Conservation (phyloP, 2,888 invertebrate genomes). For the Trissolcus japonicus region DNA sequence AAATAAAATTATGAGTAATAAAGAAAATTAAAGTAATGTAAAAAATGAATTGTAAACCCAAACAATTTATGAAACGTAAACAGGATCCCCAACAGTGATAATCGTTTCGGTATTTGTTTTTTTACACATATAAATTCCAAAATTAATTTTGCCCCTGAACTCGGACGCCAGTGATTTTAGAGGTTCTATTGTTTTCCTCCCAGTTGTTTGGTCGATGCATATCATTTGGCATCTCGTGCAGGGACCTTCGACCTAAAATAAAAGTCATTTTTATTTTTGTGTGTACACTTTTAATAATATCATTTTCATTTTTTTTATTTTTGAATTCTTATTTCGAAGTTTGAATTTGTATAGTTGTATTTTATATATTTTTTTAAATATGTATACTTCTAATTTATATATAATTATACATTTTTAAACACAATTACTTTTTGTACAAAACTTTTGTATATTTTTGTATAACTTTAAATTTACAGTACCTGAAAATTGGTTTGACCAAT, state of each 20-base stretch:
- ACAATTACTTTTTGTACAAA: no score
- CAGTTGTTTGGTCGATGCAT: slow-evolving; percentile 92
- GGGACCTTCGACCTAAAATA: slow-evolving; percentile 83
- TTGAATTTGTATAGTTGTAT: no score
- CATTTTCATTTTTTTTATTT: not conserved
- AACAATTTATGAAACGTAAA: slow-evolving; percentile 59
- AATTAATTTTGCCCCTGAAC: slow-evolving; percentile 85
- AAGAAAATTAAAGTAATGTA: no score
- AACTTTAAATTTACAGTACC: slow-evolving; percentile 74
- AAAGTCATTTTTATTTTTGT: slow-evolving; percentile 7
- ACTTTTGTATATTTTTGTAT: no score
- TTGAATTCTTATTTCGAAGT: not conserved
- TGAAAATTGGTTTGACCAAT: slow-evolving; percentile 83
- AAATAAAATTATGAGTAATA: no score
- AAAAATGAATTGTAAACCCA: no score
- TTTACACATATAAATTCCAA: slow-evolving; percentile 85
- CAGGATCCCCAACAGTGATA: slow-evolving; percentile 66
- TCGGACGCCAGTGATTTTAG: slow-evolving; percentile 85
- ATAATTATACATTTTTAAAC: no score
- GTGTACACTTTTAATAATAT: not conserved
- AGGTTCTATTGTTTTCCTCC: slow-evolving; percentile 87
- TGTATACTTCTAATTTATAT: no score
- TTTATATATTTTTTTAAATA: no score
- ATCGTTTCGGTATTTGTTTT: slow-evolving; percentile 50
- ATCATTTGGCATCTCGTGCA: slow-evolving; percentile 97